Base-by-base conservation (phyloP, 2,797 vertebrate genomes). In the Cuculus canorus region DNA sequence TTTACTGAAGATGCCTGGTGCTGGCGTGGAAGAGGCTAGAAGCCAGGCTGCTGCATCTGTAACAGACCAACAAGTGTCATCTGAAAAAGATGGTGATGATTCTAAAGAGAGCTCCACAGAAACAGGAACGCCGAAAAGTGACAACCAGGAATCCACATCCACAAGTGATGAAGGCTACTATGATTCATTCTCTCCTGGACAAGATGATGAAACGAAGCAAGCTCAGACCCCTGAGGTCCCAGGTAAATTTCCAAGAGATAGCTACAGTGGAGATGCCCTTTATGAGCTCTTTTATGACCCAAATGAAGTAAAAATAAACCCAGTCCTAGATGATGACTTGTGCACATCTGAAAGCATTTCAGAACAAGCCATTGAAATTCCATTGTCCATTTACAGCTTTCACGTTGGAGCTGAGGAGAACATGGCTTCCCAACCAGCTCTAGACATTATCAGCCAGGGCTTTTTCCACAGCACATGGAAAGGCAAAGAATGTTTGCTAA, bases 141-240 rank as follows among this genome's bases (percentile, higher is more conserved):
- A 98, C 90, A 98, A 98, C 92, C 98, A 98, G 5, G 98, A 98
- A 85, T 98, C 98, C 6, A 96, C 96, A 68, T 98, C 98, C 82
- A 98, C 98, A 1, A 99, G 98, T 33, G 98, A 99, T 32, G 98
- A 99, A 88, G 98, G 98, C 22, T 99, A 99, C 82, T 99, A 98
- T 72, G 98, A 99, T 37, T 98, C 98, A 30, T 98, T 98, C 88
- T 98, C 98, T 32, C 98, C 98, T 12, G 97, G 98, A 23, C 96
- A 97, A 11, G 98, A 99, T 17, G 98, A 98, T 23, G 98, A 98
- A 68, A 96, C 83, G 76, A 98, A 96, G 83, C 98, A 97, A 50
- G 95, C 92, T 64, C 87, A 92, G 11, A 97, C 96, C 14, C 97
- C 98, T 56, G 90, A 95, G 13, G 84, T 90, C 11, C 96, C 96